phyloP scores from a whole-genome alignment of 2,797 vertebrate genomes.

The Rousettus madagascariensis region DNA sequence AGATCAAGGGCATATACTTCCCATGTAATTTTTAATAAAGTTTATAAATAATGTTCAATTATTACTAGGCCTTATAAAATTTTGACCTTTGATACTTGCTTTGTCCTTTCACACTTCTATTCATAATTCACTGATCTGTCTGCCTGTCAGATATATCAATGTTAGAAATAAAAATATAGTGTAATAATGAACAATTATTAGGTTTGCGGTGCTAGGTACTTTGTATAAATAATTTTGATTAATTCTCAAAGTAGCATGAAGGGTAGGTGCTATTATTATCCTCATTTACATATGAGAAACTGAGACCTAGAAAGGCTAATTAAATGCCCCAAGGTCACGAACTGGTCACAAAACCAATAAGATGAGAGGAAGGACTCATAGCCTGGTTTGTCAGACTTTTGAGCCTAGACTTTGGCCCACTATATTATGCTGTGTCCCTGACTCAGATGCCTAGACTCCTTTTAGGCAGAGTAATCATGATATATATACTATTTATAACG shows the following conservation, averaged over 20 bases:
- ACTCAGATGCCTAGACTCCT: background rate
- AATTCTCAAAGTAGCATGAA: background rate
- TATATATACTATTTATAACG: background rate
- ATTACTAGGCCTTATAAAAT: background rate
- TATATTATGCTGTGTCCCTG: background rate
- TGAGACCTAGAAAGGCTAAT: background rate
- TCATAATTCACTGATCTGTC: background rate
- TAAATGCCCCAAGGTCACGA: background rate
- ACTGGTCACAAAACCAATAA: background rate
- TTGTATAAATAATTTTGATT: background rate
- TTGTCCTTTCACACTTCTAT: background rate
- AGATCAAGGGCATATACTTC: background rate
- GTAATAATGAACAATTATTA: background rate
- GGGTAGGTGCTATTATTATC: background rate
- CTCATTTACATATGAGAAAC: background rate
- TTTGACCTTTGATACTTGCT: constrained; percentile 30
- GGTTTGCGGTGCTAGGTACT: background rate
- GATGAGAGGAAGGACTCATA: background rate
- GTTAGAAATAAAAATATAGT: background rate
- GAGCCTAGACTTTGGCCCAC: background rate
- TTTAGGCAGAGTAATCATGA: background rate
- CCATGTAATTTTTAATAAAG: background rate
- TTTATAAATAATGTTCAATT: constrained; percentile 22
- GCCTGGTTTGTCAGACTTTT: background rate
- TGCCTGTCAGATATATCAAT: background rate